Evolutionary conservation across 2,888 invertebrate species (phyloP).

Genomic region (Ceriagrion tenellum): DNA sequence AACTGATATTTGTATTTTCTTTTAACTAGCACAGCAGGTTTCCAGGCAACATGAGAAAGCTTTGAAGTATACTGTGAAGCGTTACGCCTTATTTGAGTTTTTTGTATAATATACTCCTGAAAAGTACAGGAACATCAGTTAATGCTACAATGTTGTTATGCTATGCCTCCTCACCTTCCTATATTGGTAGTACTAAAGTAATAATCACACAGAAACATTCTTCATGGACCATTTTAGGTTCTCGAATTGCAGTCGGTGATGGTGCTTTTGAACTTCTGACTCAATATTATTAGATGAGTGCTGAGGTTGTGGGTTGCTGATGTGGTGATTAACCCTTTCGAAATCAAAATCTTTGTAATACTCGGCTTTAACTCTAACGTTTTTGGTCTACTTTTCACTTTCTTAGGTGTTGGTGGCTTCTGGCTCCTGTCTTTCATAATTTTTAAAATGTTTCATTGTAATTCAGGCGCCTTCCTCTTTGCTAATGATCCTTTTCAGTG

Average conservation of each 20-base stretch:
- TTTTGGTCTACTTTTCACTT: neutral
- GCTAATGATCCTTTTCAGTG: neutral
- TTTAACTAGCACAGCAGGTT: too few species aligned
- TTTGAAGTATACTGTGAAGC: too few species aligned
- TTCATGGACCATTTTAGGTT: neutral
- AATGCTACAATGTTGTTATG: neutral
- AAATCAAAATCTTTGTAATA: neutral
- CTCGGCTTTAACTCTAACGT: neutral
- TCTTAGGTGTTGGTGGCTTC: constrained; percentile 11
- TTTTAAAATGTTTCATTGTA: neutral
- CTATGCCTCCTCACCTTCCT: too few species aligned
- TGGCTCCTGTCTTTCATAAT: neutral
- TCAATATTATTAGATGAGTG: neutral
- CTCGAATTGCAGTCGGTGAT: neutral
- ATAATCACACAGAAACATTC: neutral
- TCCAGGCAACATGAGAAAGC: too few species aligned
- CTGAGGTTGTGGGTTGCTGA: neutral
- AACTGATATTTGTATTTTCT: too few species aligned
- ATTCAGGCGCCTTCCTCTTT: neutral
- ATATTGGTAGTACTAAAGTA: too few species aligned
- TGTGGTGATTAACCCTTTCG: neutral
- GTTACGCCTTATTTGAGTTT: too few species aligned
- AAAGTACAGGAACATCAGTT: too few species aligned
- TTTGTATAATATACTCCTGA: too few species aligned
- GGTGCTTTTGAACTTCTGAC: neutral